Base-by-base conservation (phyloP, 2,113 vertebrate genomes). In the Barbus barbus region DNA sequence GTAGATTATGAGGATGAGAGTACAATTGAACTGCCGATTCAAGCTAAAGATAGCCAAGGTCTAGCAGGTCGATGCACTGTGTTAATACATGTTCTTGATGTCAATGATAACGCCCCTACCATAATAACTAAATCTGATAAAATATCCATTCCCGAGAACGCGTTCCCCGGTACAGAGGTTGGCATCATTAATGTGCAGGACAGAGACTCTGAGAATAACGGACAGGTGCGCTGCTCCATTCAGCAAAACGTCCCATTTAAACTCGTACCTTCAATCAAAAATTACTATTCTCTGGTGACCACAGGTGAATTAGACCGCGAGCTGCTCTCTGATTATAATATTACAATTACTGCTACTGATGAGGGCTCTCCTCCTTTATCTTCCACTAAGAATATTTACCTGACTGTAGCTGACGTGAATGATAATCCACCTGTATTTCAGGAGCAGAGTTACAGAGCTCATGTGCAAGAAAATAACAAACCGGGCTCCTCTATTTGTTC, bases 101-200 rank as follows among this genome's bases (percentile, higher is more conserved):
- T 94, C 4, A 96, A 96, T 87, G 95, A 96, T 18, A 95, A 96
- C 26, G 86, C 83, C 0, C 94, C 92, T 20, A 87, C 91, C 6
- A 86, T 95, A 16, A 81, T 84, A 0, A 5, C 93, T 9, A 93
- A 93, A 28, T 94, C 94, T 1, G 36, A 93, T 3, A 90, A 61
- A 4, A 90, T 67, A 11, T 85, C 90, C 7, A 4, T 94, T n/a
- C 86, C 89, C 5, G 95, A 96, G 74, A 92, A 91, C 11, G 83
- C 87, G 0, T 82, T 87, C 74, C 90, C 89, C 46, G 93, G 91
- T 78, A 93, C 95, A 75, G 92, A 94, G 58, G 89, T 95, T 1
- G 93, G 93, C 67, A 92, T 95, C 88, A 93, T 95, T 79, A 94
- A 94, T 69, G 91, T 94, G 0, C 91, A 91, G 72, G 93, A 96